Evolutionary conservation across 2,797 vertebrate species (phyloP), one percentile per base, ranked within the genome.

Genomic region (Gallirallus australis): DNA sequence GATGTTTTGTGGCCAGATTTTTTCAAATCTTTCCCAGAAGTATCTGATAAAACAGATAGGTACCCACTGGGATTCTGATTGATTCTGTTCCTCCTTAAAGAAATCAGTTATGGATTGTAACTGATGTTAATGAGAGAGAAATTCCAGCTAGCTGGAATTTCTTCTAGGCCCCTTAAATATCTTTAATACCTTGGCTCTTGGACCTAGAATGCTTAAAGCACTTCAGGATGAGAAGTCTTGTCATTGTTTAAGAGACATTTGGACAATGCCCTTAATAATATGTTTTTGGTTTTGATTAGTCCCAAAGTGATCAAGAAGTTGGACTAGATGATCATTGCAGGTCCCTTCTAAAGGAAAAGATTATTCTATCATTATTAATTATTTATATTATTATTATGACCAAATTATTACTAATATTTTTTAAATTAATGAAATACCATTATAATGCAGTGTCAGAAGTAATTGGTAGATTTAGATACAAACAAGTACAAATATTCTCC

Each of bases 21-120:
- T 91, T 91, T 52, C 23, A 33, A 2, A 48, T 15, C 35, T 88
- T 65, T 56, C 16, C 35, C 28, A 9, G 50, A 76, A 70, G 18
- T 39, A 25, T 1, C 5, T 70, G 7, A 5, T 70, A 64, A 71
- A 93, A n/a, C 9, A 86, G 18, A 16, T 6, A 25, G 5, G 2
- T 7, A 33, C 33, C 4, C 68, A n/a, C 7, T 56, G n/a, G 7
- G 31, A 12, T 53, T 35, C 30, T 5, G 0, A 8, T 0, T 48
- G 9, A 20, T 42, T 75, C 61, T 0, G 20, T 45, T 63, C 3
- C 7, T n/a, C 13, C 27, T 71, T 59, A 28, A 86, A 94, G 8
- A 66, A 90, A 79, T 59, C 24, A 15, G 15, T 68, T 20, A 18
- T 16, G 20, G 19, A 8, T 53, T 87, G 19, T 53, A 75, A 53